These are phyloP conservation scores for Noctua janthina DNA, from an alignment of 2,888 invertebrate species.

Conservation along the genomic window DNA sequence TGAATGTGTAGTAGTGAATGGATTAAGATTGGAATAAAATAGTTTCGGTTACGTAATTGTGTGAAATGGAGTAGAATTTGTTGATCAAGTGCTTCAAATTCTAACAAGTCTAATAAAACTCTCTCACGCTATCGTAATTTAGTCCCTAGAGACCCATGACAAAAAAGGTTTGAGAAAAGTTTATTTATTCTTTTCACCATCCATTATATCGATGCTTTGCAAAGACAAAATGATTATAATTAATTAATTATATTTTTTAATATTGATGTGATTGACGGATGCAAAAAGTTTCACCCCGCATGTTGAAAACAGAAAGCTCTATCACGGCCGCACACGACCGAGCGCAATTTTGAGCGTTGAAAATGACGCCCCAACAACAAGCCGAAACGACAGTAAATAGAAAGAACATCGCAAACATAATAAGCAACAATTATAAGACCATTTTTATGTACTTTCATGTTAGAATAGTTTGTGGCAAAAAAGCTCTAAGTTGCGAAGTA, in stretches of 20 bases:
- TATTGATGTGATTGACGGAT: slow-evolving; percentile 2
- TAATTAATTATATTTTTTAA: background rate
- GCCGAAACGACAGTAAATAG: background rate
- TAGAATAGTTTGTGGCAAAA: slow-evolving; percentile 62
- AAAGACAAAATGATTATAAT: slow-evolving; percentile 3
- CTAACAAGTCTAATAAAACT: background rate
- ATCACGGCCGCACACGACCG: background rate
- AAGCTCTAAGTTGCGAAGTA: slow-evolving; percentile 66
- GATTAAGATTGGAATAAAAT: background rate
- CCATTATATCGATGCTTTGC: background rate
- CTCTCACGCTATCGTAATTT: background rate
- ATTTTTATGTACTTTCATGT: slow-evolving; percentile 41
- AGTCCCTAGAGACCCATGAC: background rate
- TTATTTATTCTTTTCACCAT: background rate
- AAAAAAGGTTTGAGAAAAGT: background rate
- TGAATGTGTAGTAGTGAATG: background rate
- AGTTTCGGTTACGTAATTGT: background rate
- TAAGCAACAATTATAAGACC: slow-evolving; percentile 43
- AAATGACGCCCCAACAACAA: background rate
- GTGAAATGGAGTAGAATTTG: background rate
- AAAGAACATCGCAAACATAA: slow-evolving; percentile 26
- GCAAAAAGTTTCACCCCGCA: slow-evolving; percentile 15
- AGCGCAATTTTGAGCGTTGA: background rate
- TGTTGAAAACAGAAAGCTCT: background rate
- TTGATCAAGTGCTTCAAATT: background rate